Conservation (phyloP, 2,113 vertebrate species). For the Hoplias malabaricus region DNA sequence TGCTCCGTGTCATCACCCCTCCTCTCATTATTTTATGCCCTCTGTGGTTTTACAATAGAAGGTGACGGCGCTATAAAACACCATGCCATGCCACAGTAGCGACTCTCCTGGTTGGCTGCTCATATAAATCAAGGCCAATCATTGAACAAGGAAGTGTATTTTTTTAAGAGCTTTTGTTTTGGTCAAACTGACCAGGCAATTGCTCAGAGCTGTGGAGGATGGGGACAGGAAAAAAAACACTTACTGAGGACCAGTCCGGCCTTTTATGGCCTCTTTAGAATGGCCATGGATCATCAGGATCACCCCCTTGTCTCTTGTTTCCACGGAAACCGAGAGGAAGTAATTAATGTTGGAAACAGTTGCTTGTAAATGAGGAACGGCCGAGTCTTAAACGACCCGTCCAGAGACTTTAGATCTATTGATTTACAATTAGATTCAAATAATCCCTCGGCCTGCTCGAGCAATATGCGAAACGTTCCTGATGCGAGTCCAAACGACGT, state of each 20-base stretch:
- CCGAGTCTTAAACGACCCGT: not conserved
- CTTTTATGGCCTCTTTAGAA: constrained; percentile 40
- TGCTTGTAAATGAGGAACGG: constrained; percentile 16
- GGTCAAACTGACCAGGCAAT: constrained; percentile 38
- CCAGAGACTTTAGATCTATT: constrained; percentile 12
- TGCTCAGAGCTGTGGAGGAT: not conserved
- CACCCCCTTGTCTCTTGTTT: constrained; percentile 34
- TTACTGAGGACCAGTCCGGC: constrained; percentile 8
- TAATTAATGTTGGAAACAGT: constrained; percentile 27
- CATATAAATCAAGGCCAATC: constrained; percentile 36
- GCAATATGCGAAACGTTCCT: no score
- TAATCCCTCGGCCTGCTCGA: not conserved
- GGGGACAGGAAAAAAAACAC: not conserved
- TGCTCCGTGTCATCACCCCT: constrained; percentile 15
- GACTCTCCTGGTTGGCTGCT: constrained; percentile 4
- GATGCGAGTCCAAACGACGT: no score
- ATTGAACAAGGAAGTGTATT: constrained; percentile 7
- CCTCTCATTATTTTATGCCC: not conserved
- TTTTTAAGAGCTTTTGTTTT: constrained; percentile 22
- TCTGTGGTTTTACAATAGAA: constrained; percentile 12
- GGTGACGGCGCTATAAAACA: constrained; percentile 31
- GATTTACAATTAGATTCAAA: constrained; percentile 18
- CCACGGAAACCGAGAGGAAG: constrained; percentile 28
- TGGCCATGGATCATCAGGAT: constrained; percentile 39
- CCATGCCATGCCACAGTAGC: not conserved